phyloP scores from a whole-genome alignment of 1,140 invertebrate genomes.

The Periplaneta americana region DNA sequence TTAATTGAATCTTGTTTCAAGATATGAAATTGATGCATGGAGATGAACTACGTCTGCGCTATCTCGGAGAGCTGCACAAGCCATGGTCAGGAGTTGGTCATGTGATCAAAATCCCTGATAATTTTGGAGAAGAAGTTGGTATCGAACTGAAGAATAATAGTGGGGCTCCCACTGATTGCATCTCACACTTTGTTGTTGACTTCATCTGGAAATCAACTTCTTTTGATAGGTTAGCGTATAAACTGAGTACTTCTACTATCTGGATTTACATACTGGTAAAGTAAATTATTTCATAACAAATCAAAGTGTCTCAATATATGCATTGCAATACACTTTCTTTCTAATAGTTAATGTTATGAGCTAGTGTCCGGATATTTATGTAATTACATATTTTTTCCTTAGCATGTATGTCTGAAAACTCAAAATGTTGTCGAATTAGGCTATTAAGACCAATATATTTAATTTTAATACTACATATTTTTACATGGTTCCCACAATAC shows the following conservation, averaged over 20 bases:
- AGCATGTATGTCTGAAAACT: too few species aligned
- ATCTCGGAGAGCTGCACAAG: constrained; percentile 89
- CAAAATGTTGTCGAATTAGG: too few species aligned
- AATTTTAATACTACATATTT: too few species aligned
- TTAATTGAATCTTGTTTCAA: constrained; percentile 25
- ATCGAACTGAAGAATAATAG: constrained; percentile 90
- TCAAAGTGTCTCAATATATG: too few species aligned
- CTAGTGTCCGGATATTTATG: too few species aligned
- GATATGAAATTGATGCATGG: constrained; percentile 99
- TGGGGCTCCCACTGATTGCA: constrained; percentile 86
- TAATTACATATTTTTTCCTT: too few species aligned
- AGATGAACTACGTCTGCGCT: constrained; percentile 91
- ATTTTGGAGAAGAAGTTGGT: constrained; percentile 97
- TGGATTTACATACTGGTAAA: neutral
- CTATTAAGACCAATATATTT: too few species aligned
- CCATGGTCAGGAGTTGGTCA: constrained; percentile 93
- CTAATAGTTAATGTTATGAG: too few species aligned
- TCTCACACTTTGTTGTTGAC: constrained; percentile 95
- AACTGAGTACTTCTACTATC: too few species aligned
- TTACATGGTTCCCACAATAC: too few species aligned
- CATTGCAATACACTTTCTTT: too few species aligned
- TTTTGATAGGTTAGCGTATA: constrained; percentile 78
- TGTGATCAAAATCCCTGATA: constrained; percentile 98
- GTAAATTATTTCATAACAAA: neutral
- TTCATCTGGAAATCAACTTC: constrained; percentile 99